Conservation (phyloP, 2,797 vertebrate species). For the Micromesistius poutassou region DNA sequence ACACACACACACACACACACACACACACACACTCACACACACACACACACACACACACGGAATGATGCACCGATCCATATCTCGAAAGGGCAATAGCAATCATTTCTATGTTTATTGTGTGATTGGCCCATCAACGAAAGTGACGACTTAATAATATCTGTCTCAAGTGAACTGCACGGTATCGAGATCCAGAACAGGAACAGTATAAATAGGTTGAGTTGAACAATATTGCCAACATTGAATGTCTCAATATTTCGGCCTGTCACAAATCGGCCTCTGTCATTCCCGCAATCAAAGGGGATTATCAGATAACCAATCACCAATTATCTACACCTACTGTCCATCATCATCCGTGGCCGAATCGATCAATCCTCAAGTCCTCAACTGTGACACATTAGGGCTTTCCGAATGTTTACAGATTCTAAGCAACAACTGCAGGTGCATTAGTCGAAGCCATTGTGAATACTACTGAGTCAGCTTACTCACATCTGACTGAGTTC, state of each 20-base stretch:
- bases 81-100: neutral
- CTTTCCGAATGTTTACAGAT: neutral
- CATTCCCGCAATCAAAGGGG: neutral
- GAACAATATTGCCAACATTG: too few relatives aligned
- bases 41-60: neutral
- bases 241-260: too few relatives aligned
- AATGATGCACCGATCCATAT: neutral
- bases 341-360: neutral
- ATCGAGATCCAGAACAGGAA: neutral
- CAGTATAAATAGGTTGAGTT: neutral
- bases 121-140: neutral
- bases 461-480: constrained; percentile 27
- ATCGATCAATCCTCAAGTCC: neutral
- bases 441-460: neutral
- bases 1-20: neutral
- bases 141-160: neutral
- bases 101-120: neutral
- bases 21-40: too few relatives aligned
- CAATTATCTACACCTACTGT: too few relatives aligned
- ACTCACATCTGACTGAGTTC: constrained; percentile 34
- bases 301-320: neutral
- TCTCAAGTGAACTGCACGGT: neutral
- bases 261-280: neutral
- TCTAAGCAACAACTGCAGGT: too few relatives aligned
- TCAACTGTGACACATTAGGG: neutral